These are phyloP conservation scores for Pedetes capensis DNA, from an alignment of 2,113 vertebrate species.

Conservation along the genomic window DNA sequence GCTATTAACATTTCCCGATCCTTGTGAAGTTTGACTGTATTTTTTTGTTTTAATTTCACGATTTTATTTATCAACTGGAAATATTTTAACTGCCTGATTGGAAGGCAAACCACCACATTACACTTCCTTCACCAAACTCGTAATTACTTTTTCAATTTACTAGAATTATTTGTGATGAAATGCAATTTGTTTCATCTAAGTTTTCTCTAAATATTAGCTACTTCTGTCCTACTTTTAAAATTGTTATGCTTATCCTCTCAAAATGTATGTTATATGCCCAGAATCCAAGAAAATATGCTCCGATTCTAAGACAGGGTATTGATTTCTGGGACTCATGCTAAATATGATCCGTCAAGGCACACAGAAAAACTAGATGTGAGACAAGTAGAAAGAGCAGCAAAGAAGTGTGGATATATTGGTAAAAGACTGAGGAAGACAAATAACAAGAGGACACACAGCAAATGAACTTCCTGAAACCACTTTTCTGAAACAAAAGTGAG, in stretches of 20 bases:
- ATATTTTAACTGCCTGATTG: slow-evolving; percentile 47
- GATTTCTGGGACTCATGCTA: not conserved
- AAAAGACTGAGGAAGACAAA: not conserved
- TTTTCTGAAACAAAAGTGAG: not conserved
- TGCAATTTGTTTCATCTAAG: slow-evolving; percentile 46
- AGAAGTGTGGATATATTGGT: not conserved
- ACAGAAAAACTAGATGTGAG: not conserved
- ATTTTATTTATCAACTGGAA: slow-evolving; percentile 58
- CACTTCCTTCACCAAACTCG: slow-evolving; percentile 49
- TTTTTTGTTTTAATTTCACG: slow-evolving; percentile 57
- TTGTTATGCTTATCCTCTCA: not conserved
- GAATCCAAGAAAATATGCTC: not conserved
- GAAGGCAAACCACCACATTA: slow-evolving; percentile 47
- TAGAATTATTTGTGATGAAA: slow-evolving; percentile 64
- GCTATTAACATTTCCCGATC: slow-evolving; percentile 56
- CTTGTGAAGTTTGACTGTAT: not conserved
- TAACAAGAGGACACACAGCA: not conserved
- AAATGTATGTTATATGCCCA: not conserved
- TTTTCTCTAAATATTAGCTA: slow-evolving; percentile 36
- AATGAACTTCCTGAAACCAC: not conserved
- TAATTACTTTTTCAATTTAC: slow-evolving; percentile 64
- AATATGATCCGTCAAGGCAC: not conserved
- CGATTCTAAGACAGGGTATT: not conserved
- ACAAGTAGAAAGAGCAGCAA: not conserved
- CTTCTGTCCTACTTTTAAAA: slow-evolving; percentile 47